A percentile compares a stretch with the other conserved stretches of the same genome.
These are phyloP conservation scores for Meda fulgida DNA, from an alignment of 2,797 vertebrate species.

Conservation along the genomic window DNA sequence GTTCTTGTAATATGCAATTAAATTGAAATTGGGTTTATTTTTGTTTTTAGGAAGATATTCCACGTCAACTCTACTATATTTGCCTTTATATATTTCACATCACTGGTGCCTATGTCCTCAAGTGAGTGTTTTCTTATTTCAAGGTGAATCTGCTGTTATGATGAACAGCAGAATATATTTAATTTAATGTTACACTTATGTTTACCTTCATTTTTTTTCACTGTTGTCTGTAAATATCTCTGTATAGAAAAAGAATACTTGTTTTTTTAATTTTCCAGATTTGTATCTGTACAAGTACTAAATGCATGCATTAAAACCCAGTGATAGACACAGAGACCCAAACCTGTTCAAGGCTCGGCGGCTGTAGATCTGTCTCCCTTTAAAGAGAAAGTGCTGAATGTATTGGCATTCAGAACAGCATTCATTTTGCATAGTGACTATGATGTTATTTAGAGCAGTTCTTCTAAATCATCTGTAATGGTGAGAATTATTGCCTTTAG, in stretches of 20 bases:
- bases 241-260: too few relatives aligned
- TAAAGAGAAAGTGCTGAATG: neutral
- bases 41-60: slow-evolving; percentile 83
- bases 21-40: slow-evolving; percentile 5
- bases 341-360: too few relatives aligned
- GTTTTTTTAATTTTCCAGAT: too few relatives aligned
- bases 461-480: neutral
- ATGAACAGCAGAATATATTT: too few relatives aligned
- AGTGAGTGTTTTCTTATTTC: slow-evolving; percentile 75
- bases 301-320: too few relatives aligned
- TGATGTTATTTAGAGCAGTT: neutral
- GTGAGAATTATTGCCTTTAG: neutral
- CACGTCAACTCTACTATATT: slow-evolving; percentile 86
- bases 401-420: neutral
- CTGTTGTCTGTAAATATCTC: too few relatives aligned
- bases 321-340: too few relatives aligned
- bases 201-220: too few relatives aligned
- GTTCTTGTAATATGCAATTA: neutral
- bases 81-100: slow-evolving; percentile 88
- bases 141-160: neutral
- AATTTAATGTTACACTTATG: too few relatives aligned
- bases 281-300: too few relatives aligned
- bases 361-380: too few relatives aligned
- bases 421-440: too few relatives aligned
- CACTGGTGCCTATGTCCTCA: slow-evolving; percentile 86